These are phyloP conservation scores for Melanostigma gelatinosum DNA, from an alignment of 2,113 vertebrate species.

Conservation along the genomic window DNA sequence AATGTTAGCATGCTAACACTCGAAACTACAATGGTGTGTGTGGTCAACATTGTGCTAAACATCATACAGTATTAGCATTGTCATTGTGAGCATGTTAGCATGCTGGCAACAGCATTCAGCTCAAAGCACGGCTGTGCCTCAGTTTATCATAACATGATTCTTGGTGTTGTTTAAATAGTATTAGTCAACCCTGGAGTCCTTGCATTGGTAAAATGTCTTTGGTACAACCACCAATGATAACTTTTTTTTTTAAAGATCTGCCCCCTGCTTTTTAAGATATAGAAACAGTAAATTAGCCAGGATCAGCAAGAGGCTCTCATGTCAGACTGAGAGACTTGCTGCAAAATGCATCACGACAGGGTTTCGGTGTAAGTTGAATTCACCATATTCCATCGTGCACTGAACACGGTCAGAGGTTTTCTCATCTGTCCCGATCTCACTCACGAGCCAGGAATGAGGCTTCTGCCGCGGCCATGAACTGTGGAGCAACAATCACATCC, in stretches of 20 bases:
- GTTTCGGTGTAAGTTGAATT: slow-evolving; percentile 33
- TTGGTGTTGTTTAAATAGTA: no score
- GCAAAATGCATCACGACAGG: slow-evolving; percentile 18
- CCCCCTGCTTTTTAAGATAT: slow-evolving; percentile 7
- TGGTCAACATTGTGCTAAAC: background rate
- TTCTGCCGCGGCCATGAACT: slow-evolving; percentile 58
- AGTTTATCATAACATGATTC: background rate
- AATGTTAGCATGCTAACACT: background rate
- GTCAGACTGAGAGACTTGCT: slow-evolving; percentile 13
- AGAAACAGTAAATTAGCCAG: background rate
- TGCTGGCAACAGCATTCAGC: background rate
- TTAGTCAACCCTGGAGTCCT: no score
- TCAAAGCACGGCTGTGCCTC: background rate
- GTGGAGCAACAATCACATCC: slow-evolving; percentile 53
- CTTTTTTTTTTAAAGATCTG: background rate
- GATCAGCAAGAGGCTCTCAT: slow-evolving; percentile 11
- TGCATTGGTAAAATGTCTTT: no score
- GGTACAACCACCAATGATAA: background rate
- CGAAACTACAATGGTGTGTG: background rate
- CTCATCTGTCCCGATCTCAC: slow-evolving; percentile 53
- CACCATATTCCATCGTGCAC: slow-evolving; percentile 33
- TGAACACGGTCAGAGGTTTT: slow-evolving; percentile 36
- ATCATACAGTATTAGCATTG: background rate
- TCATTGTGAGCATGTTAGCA: background rate
- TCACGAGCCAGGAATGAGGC: slow-evolving; percentile 31